Conservation (phyloP, 2,888 invertebrate genomes). For the Epirrita christyi region DNA sequence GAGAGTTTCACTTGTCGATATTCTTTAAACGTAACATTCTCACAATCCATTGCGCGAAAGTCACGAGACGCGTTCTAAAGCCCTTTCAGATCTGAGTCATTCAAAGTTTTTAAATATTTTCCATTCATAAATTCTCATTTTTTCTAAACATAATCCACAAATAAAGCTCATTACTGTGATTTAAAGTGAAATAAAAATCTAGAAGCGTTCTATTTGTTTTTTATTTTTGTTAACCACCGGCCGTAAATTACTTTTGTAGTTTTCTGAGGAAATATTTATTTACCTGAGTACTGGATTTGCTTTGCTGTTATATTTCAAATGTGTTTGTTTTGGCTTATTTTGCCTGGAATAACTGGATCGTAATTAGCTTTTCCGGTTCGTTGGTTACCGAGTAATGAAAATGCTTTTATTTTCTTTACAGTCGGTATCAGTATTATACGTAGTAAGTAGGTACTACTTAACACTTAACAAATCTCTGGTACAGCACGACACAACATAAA, state of each 20-base stretch:
- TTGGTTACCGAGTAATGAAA: conserved; percentile 3
- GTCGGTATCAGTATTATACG: background rate
- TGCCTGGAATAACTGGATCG: background rate
- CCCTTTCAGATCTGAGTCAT: conserved; percentile 1
- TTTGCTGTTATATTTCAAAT: conserved; percentile 18
- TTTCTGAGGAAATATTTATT: conserved; percentile 24
- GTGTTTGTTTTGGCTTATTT: conserved; percentile 7
- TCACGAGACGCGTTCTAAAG: conserved; percentile 5
- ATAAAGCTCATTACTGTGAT: conserved; percentile 37
- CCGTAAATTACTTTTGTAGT: conserved; percentile 31
- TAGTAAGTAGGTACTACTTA: background rate
- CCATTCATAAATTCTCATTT: conserved; percentile 34
- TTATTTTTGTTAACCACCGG: conserved; percentile 28
- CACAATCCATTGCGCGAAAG: conserved; percentile 4
- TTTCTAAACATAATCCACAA: conserved; percentile 33
- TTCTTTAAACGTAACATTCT: background rate
- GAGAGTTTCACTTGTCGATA: conserved; percentile 37
- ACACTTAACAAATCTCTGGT: background rate
- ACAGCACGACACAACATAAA: background rate
- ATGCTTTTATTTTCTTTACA: background rate
- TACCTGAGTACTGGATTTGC: conserved; percentile 13
- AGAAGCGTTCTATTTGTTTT: conserved; percentile 33
- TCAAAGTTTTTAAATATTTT: conserved; percentile 24
- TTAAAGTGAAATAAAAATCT: conserved; percentile 32
- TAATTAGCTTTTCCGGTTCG: conserved; percentile 8